These are phyloP conservation scores for Dicrostonyx torquatus DNA, from an alignment of 2,797 vertebrate genomes.

Conservation along the genomic window DNA sequence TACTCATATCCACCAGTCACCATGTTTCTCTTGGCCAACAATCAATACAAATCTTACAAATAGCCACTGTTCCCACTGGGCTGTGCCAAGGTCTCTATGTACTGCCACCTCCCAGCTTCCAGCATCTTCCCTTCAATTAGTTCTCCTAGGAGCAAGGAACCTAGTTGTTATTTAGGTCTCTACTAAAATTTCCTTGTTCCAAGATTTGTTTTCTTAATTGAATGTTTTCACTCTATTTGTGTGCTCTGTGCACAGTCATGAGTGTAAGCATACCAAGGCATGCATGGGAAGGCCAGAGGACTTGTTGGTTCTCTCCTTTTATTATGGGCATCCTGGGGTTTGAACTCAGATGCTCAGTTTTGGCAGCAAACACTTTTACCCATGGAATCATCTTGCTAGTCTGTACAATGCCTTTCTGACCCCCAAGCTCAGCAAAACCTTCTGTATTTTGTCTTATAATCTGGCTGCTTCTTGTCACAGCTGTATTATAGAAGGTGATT, in stretches of 20 bases:
- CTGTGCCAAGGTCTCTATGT: background rate
- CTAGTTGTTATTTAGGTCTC: background rate
- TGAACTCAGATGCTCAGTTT: background rate
- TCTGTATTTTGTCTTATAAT: background rate
- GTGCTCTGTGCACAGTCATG: background rate
- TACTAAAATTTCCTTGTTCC: background rate
- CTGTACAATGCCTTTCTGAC: background rate
- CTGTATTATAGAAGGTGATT: background rate
- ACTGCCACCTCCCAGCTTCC: background rate
- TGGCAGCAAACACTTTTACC: background rate
- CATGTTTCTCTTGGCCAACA: background rate
- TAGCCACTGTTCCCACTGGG: background rate
- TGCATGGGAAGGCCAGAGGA: background rate
- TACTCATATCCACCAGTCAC: background rate
- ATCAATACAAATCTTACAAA: background rate
- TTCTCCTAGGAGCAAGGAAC: background rate
- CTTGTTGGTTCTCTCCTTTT: background rate
- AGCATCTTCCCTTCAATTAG: background rate
- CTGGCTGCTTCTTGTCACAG: background rate
- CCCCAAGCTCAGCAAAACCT: background rate
- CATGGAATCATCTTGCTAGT: background rate
- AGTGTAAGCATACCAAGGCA: background rate
- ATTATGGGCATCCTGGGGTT: background rate
- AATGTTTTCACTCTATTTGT: background rate
- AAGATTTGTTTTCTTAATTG: background rate